Percentiles rank a stretch among this genome's conserved stretches.
Evolutionary conservation across 2,797 vertebrate genomes (phyloP).

Genomic region (Varecia variegata): DNA sequence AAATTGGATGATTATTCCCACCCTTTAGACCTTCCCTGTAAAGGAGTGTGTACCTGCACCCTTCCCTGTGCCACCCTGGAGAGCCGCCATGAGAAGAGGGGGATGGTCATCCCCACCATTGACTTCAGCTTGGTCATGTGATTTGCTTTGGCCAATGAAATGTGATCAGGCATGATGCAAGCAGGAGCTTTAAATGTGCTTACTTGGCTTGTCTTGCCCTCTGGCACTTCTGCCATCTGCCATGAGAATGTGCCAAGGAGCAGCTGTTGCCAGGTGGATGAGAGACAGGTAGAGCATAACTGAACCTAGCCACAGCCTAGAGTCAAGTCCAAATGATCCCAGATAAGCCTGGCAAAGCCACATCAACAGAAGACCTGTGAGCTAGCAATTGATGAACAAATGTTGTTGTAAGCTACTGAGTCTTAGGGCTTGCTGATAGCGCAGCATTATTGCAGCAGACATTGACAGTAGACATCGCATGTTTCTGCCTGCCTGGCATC

Average conservation of each 20-base stretch:
- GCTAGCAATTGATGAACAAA: neutral
- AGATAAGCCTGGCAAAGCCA: neutral
- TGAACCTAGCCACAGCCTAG: neutral
- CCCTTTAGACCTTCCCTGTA: neutral
- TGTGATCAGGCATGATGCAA: neutral
- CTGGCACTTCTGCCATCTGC: neutral
- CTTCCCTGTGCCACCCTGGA: neutral
- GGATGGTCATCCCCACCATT: neutral
- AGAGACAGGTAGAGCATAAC: neutral
- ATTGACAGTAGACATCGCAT: too few relatives aligned
- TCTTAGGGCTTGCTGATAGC: neutral
- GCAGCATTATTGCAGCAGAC: neutral
- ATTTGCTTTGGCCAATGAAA: neutral
- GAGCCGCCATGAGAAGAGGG: neutral
- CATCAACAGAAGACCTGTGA: neutral
- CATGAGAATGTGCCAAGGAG: neutral
- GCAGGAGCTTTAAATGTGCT: neutral
- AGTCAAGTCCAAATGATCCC: neutral
- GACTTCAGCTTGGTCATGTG: neutral
- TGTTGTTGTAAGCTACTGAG: neutral
- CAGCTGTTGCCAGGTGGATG: neutral
- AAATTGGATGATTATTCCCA: neutral
- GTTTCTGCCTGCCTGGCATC: neutral
- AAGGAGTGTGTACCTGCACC: neutral
- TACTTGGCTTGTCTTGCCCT: neutral